Percentiles rank a stretch among this genome's conserved stretches.
phyloP scores from a whole-genome alignment of 2,113 vertebrate genomes.

The Cygnus atratus region DNA sequence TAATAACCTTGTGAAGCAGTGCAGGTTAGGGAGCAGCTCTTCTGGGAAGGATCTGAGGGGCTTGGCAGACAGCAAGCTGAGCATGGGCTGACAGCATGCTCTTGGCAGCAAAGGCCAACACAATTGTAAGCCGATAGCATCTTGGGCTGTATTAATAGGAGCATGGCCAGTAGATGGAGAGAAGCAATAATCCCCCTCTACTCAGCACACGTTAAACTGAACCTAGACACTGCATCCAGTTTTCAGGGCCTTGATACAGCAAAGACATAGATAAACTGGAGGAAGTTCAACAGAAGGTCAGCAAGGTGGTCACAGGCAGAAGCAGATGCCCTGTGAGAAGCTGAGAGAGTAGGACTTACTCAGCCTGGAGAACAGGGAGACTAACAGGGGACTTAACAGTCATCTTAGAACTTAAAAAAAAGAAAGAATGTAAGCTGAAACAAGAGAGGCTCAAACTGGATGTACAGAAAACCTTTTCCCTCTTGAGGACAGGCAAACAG shows the following conservation, averaged over 20 bases:
- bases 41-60: neutral
- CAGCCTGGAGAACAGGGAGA: neutral
- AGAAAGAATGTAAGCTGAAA: neutral
- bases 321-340: neutral
- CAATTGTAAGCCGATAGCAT: neutral
- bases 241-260: neutral
- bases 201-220: neutral
- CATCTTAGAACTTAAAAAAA: no score
- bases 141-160: no score
- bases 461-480: neutral
- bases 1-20: neutral
- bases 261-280: neutral
- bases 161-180: neutral
- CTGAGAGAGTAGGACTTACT: neutral
- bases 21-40: neutral
- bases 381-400: neutral
- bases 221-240: neutral
- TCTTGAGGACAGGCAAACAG: neutral
- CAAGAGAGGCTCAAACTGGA: neutral
- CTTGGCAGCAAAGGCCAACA: neutral
- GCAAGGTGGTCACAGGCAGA: neutral
- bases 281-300: neutral
- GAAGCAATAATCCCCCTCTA: neutral
- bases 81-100: neutral
- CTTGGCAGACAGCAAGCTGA: neutral